Evolutionary conservation across 2,797 vertebrate genomes (phyloP).

Genomic region (Halcyon badia): DNA sequence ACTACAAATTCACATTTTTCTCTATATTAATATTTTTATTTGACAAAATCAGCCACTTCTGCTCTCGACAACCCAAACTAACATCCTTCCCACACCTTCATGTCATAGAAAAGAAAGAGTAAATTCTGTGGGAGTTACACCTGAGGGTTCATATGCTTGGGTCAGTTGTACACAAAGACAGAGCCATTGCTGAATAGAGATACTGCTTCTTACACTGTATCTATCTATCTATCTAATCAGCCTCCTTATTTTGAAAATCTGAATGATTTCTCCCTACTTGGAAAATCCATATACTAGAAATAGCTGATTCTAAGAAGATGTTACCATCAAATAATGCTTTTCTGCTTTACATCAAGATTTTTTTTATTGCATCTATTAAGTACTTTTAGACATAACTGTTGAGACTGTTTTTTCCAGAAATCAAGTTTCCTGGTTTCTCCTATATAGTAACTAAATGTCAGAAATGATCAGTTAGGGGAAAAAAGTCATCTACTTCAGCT

Average conservation of each 20-base stretch:
- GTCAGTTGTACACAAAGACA: neutral
- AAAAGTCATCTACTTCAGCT: constrained; percentile 47
- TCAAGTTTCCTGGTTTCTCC: constrained; percentile 32
- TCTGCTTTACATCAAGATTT: constrained; percentile 22
- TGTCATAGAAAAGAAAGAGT: neutral
- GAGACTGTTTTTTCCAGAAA: constrained; percentile 48
- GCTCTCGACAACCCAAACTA: neutral
- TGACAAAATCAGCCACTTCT: neutral
- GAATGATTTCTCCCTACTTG: neutral
- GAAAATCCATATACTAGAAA: neutral
- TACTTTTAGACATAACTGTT: neutral
- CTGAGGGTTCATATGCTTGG: neutral
- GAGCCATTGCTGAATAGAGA: neutral
- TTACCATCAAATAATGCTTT: constrained; percentile 53
- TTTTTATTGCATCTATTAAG: constrained; percentile 33
- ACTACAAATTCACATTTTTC: neutral
- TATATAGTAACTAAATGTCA: constrained; percentile 65
- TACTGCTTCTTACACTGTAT: neutral
- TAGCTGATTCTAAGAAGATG: constrained; percentile 39
- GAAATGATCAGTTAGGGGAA: constrained; percentile 51
- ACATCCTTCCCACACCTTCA: neutral
- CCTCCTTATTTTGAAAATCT: neutral
- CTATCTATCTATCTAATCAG: neutral
- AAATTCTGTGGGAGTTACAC: neutral
- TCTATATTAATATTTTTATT: neutral